phyloP scores from a whole-genome alignment of 2,797 vertebrate genomes.

The Acanthurus lineatus region DNA sequence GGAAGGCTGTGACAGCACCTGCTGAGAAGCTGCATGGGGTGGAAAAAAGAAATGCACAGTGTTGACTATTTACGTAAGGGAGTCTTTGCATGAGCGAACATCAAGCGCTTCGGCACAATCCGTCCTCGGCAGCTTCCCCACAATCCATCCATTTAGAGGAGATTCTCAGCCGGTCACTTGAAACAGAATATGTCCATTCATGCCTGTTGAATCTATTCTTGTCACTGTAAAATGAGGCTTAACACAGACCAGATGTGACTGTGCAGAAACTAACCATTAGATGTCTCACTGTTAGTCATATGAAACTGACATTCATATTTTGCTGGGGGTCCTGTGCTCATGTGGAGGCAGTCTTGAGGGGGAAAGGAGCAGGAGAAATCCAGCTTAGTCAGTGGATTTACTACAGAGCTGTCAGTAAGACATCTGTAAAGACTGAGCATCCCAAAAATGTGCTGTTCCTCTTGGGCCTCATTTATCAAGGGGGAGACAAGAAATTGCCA shows the following conservation, averaged over 20 bases:
- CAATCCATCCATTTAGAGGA: neutral
- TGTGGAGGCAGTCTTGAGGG: conserved; percentile 17
- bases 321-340: conserved; percentile 9
- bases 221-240: conserved; percentile 3
- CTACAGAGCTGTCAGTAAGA: conserved; percentile 50
- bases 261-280: conserved; percentile 43
- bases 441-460: conserved; percentile 55
- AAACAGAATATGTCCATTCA: conserved; percentile 25
- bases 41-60: neutral
- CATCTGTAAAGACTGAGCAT: conserved; percentile 59
- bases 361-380: conserved; percentile 26
- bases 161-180: conserved; percentile 13
- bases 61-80: conserved; percentile 25
- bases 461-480: conserved; percentile 61
- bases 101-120: neutral
- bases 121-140: neutral
- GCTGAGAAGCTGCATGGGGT: conserved; percentile 41
- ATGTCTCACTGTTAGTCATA: conserved; percentile 46
- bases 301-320: conserved; percentile 36
- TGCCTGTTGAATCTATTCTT: conserved; percentile 19
- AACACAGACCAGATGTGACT: conserved; percentile 57
- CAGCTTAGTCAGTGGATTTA: conserved; percentile 55
- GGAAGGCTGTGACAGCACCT: conserved; percentile 65
- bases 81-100: conserved; percentile 29
- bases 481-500: conserved; percentile 46